A percentile compares a stretch with the other conserved stretches of the same genome.
phyloP scores from a whole-genome alignment of 2,113 vertebrate genomes.

The Gyps fulvus region DNA sequence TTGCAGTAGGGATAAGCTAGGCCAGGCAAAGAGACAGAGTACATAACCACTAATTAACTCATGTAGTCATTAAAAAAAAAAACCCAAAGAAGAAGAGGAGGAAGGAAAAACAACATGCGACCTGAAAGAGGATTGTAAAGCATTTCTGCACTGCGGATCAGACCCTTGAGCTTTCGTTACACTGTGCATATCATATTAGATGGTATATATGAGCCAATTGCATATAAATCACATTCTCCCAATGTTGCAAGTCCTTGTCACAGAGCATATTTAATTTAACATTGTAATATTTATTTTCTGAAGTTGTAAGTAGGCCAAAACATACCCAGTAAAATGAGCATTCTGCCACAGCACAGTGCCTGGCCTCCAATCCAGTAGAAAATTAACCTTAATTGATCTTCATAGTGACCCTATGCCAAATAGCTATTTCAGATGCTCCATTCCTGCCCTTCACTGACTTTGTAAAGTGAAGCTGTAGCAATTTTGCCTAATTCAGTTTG shows the following conservation, averaged over 20 bases:
- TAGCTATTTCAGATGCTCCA: neutral
- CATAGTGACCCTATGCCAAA: neutral
- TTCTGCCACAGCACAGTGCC: slow-evolving; percentile 7
- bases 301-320: slow-evolving; percentile 52
- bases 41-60: slow-evolving; percentile 63
- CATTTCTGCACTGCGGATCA: slow-evolving; percentile 47
- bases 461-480: neutral
- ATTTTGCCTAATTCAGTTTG: slow-evolving; percentile 15
- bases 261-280: slow-evolving; percentile 45
- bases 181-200: slow-evolving; percentile 46
- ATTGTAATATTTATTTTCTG: slow-evolving; percentile 43
- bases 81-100: neutral
- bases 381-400: slow-evolving; percentile 36
- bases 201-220: slow-evolving; percentile 49
- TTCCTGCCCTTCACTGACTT: slow-evolving; percentile 27
- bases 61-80: neutral
- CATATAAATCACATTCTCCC: slow-evolving; percentile 43
- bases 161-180: slow-evolving; percentile 36
- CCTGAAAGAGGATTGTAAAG: slow-evolving; percentile 41
- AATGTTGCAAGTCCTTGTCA: slow-evolving; percentile 30
- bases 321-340: neutral
- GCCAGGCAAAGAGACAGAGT: slow-evolving; percentile 53
- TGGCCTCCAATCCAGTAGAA: slow-evolving; percentile 4
- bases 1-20: slow-evolving; percentile 11
- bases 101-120: slow-evolving; percentile 38